Percentiles rank a stretch among this genome's conserved stretches.
phyloP scores from a whole-genome alignment of 2,113 vertebrate species.

The Corvus moneduloides region DNA sequence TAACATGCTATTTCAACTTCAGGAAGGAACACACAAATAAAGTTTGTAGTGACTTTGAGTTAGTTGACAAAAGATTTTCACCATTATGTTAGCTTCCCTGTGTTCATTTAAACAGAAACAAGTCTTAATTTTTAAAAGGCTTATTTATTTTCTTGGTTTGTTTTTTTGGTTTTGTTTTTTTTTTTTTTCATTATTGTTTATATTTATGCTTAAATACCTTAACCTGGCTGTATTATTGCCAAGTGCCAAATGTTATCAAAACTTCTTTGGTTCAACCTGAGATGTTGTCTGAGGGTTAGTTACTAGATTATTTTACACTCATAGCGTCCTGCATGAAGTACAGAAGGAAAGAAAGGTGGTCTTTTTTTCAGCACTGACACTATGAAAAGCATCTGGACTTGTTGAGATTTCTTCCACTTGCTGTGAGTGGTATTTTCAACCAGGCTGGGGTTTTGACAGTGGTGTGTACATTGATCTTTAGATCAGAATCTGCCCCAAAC shows the following conservation, averaged over 20 bases:
- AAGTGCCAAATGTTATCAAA: conserved; percentile 71
- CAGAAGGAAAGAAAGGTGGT: not conserved
- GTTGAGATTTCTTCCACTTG: conserved; percentile 1
- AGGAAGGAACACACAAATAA: conserved; percentile 61
- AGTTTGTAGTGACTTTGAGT: conserved; percentile 64
- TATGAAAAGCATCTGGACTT: not conserved
- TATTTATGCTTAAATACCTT: conserved; percentile 74
- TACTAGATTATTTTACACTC: not conserved
- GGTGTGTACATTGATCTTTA: not conserved
- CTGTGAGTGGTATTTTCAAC: not conserved
- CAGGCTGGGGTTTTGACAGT: not conserved
- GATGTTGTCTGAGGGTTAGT: conserved; percentile 22
- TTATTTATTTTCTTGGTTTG: conserved; percentile 75
- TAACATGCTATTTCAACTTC: conserved; percentile 65
- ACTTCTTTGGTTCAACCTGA: conserved; percentile 30
- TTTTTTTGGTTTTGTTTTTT: not conserved
- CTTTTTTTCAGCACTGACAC: not conserved
- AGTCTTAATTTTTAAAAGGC: conserved; percentile 67
- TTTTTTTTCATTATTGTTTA: conserved; percentile 62
- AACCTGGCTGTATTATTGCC: conserved; percentile 71
- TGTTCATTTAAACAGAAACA: conserved; percentile 63
- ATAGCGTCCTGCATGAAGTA: not conserved
- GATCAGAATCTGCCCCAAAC: not conserved
- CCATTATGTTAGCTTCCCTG: conserved; percentile 60
- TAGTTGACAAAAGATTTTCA: conserved; percentile 56